These are phyloP conservation scores for Camponotus pennsylvanicus DNA, from an alignment of 1,140 invertebrate species.

Conservation along the genomic window DNA sequence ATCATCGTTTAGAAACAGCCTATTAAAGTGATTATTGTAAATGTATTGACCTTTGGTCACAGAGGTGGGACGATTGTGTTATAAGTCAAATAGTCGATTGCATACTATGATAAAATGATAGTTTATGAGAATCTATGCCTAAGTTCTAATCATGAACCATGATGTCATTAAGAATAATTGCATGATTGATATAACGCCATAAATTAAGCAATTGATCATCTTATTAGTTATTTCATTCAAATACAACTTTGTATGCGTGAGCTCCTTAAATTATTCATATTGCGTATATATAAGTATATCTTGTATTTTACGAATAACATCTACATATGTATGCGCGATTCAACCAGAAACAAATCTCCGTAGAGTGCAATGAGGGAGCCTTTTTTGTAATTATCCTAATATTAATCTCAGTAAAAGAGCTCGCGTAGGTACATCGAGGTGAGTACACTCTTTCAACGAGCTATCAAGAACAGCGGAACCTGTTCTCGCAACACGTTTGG, in stretches of 20 bases:
- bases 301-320: slow-evolving; percentile 44
- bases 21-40: slow-evolving; percentile 13
- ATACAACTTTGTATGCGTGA: background rate
- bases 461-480: slow-evolving; percentile 50
- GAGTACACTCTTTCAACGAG: slow-evolving; percentile 8
- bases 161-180: slow-evolving; percentile 10
- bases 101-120: background rate
- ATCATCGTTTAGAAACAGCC: background rate
- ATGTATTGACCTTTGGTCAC: background rate
- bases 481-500: slow-evolving; percentile 40
- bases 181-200: background rate
- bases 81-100: background rate
- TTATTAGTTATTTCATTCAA: slow-evolving; percentile 27
- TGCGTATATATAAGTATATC: slow-evolving; percentile 26
- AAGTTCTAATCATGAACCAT: background rate
- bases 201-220: slow-evolving; percentile 34
- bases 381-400: slow-evolving; percentile 62
- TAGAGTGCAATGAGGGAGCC: background rate
- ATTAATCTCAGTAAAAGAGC: slow-evolving; percentile 42
- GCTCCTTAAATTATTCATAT: slow-evolving; percentile 43
- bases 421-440: slow-evolving; percentile 21
- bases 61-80: background rate
- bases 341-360: slow-evolving; percentile 38
- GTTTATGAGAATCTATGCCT: background rate
- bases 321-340: slow-evolving; percentile 9